Evolutionary conservation across 2,888 invertebrate genomes (phyloP).

Genomic region (Rhaphigaster nebulosa): DNA sequence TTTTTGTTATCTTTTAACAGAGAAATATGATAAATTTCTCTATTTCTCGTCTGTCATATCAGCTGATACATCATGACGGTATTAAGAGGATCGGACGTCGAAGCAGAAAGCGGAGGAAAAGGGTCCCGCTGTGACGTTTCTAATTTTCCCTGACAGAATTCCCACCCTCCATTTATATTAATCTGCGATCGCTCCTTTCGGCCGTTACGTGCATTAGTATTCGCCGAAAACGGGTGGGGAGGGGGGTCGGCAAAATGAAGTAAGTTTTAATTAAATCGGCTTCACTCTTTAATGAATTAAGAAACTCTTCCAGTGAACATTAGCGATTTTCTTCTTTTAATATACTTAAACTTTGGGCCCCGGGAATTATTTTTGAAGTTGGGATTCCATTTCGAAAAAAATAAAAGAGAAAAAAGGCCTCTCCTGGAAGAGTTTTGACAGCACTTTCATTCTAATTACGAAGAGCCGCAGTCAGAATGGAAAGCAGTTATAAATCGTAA

Average conservation of each 20-base stretch:
- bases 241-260: slow-evolving; percentile 33
- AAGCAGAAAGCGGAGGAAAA: neutral
- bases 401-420: neutral
- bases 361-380: slow-evolving; percentile 24
- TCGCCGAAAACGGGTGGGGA: neutral
- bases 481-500: slow-evolving; percentile 28
- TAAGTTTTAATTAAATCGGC: slow-evolving; percentile 56
- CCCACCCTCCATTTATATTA: slow-evolving; percentile 38
- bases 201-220: slow-evolving; percentile 44
- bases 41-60: neutral
- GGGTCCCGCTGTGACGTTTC: slow-evolving; percentile 28
- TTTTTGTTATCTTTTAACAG: too few species aligned
- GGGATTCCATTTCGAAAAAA: neutral
- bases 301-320: slow-evolving; percentile 42
- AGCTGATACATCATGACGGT: neutral
- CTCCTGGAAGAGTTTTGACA: slow-evolving; percentile 6
- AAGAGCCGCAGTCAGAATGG: neutral
- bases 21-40: neutral
- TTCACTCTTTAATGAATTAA: slow-evolving; percentile 47
- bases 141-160: slow-evolving; percentile 19
- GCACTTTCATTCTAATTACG: slow-evolving; percentile 1
- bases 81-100: neutral
- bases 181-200: slow-evolving; percentile 29
- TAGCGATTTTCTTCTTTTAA: slow-evolving; percentile 50
- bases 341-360: slow-evolving; percentile 17